Evolutionary conservation across 2,797 vertebrate genomes (phyloP).

Genomic region (Pseudotriccus pelzelni): DNA sequence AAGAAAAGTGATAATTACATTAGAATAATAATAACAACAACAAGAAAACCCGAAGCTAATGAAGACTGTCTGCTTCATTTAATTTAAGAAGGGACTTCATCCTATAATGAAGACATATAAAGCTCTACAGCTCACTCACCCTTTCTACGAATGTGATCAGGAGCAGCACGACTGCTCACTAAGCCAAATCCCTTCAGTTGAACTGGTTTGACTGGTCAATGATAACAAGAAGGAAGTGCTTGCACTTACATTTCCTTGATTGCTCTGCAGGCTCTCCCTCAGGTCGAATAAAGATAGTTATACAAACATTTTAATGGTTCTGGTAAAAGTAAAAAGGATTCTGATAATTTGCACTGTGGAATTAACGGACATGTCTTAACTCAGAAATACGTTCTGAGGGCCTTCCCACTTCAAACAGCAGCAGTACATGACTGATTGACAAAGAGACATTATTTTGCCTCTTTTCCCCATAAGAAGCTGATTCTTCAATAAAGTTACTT

Average conservation of each 20-base stretch:
- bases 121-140: not conserved
- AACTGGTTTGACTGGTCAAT: conserved; percentile 35
- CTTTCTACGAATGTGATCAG: not conserved
- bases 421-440: not conserved
- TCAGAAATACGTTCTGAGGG: not conserved
- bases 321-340: not conserved
- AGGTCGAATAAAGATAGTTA: not conserved
- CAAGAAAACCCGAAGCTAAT: conserved; percentile 33
- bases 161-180: not conserved
- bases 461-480: not conserved
- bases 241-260: not conserved
- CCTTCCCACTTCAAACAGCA: not conserved
- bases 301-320: not conserved
- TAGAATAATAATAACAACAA: conserved; percentile 61
- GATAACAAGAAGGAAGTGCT: not conserved
- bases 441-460: not conserved
- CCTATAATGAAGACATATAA: conserved; percentile 26
- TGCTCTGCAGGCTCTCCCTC: not conserved
- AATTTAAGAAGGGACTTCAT: conserved; percentile 42
- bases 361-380: not conserved
- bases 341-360: not conserved
- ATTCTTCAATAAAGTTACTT: not conserved
- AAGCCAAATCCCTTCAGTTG: not conserved
- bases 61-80: conserved; percentile 41
- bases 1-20: conserved; percentile 58